Base-by-base conservation (phyloP, 1,140 invertebrate species). In the Platorchestia sp. region DNA sequence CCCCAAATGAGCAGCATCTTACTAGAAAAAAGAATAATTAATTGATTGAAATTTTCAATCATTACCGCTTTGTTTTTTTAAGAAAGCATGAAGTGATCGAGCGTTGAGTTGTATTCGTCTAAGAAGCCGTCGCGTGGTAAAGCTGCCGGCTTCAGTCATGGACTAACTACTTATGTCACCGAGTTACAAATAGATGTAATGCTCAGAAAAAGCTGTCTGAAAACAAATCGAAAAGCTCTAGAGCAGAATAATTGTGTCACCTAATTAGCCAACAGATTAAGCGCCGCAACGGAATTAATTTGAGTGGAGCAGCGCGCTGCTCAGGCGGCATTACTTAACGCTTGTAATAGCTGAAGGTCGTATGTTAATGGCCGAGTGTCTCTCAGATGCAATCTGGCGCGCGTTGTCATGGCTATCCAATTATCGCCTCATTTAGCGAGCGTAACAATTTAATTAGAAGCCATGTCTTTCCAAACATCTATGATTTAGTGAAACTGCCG, bases 401-500 rank as follows among this genome's bases (percentile, higher is more conserved):
- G 87, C 42, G 87, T 43, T 89, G 22, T 14, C 41, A 44, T 89
- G 59, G 87, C 22, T 89, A 44, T 89, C 87, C 87, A 89, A 89
- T 89, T 89, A 42, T 89, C 87, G 87, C 41, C 87, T 89, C 22
- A 89, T 89, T 89, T 42, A 89, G 42, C 87, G 16, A 3, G 43
- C 87, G 27, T 36, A 89, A 44, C 87, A 89, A 89, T 89, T 89
- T 89, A 89, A 89, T 89, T 89, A 89, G 87, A 42, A 89, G 41
- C 43, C 3, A 42, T 19, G 59, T 3, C 27, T 3, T 75, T 75
- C 59, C 59, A 75, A 75, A 75, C 36, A 36, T 75, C 59, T 36
- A n/a, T n/a, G 59, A 75, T 75, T 75, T 22, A 36, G 59, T 36
- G 10, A 27, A 36, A 75, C 7, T 75, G 59, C 14, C 59, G 59